Conservation (phyloP, 2,888 invertebrate species). For the Thalpophila matura region DNA sequence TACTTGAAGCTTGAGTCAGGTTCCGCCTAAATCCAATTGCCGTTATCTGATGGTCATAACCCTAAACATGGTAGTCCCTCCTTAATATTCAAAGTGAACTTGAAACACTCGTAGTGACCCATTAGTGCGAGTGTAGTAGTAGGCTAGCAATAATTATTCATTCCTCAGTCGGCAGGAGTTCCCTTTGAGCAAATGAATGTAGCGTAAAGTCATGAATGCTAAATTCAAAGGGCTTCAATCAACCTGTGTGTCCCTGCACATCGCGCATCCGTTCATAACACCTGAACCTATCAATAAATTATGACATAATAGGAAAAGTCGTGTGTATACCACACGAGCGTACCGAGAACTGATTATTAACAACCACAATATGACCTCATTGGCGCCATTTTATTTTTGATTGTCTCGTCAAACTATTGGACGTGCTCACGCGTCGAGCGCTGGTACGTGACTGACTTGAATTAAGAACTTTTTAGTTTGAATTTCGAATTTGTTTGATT, state of each 20-base stretch:
- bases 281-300: constrained; percentile 59
- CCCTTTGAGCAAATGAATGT: constrained; percentile 28
- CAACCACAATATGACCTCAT: constrained; percentile 71
- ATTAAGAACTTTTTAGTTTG: constrained; percentile 44
- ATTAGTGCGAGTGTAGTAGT: background rate
- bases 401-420: constrained; percentile 70
- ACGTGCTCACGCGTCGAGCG: constrained; percentile 74
- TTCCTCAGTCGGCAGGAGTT: constrained; percentile 15
- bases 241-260: constrained; percentile 43
- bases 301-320: constrained; percentile 70
- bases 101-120: background rate
- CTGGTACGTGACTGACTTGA: constrained; percentile 69
- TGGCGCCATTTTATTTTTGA: constrained; percentile 77
- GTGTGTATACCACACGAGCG: constrained; percentile 73
- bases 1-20: too few species aligned
- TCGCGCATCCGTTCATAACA: constrained; percentile 56
- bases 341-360: constrained; percentile 74
- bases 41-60: too few species aligned
- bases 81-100: background rate
- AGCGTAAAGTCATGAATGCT: constrained; percentile 41
- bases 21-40: too few species aligned
- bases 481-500: constrained; percentile 31
- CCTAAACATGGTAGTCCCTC: too few species aligned
- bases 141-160: constrained; percentile 5
- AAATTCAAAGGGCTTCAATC: constrained; percentile 49